Base-by-base conservation (phyloP, 2,113 vertebrate genomes). In the Gambusia holbrooki region DNA sequence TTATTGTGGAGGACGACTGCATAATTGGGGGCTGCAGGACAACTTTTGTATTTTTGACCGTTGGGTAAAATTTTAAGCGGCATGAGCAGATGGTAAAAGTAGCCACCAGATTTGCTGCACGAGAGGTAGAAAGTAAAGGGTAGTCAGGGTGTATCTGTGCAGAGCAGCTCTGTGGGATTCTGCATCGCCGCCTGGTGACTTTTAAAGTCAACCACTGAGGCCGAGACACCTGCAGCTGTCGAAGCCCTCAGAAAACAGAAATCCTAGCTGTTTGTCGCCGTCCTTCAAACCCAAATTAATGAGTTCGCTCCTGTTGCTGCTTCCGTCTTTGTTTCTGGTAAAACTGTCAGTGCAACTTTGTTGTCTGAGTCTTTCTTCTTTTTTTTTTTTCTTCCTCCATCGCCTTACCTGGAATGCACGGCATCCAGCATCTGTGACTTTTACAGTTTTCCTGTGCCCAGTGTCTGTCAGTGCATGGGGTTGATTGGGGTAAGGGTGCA, bases 241-340 rank as follows among this genome's bases (percentile, higher is more conserved):
- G 35, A 65, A 66, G 68, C 51, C 11, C 13, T 42, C 40, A 45
- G 42, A 45, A 48, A 48, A 48, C n/a, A 71, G 15, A 62, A 62
- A 15, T 33, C 71, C 28, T 30, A 82, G 64, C 79, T 85, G 74
- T 81, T 80, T 69, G 71, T 66, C 69, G 51, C 42, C 17, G 13
- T 48, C 25, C 17, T 62, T 79, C 66, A 74, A 45, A 40, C 58
- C 78, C 32, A 66, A 29, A 82, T 80, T 87, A 88, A 85, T 80
- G 83, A 87, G 85, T 73, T 37, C 62, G 25, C 25, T 79, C 68
- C 28, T 30, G 75, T 65, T 40, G 29, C 84, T 77, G 61, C 65
- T 71, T 11, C 76, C 72, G 28, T 72, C 63, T 73, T 84, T 74
- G 19, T 80, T 80, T 67, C 63, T 68, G 48, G 29, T 48, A 19